Evolutionary conservation across 1,140 invertebrate genomes (phyloP).

Genomic region (Calycopis cecrops): DNA sequence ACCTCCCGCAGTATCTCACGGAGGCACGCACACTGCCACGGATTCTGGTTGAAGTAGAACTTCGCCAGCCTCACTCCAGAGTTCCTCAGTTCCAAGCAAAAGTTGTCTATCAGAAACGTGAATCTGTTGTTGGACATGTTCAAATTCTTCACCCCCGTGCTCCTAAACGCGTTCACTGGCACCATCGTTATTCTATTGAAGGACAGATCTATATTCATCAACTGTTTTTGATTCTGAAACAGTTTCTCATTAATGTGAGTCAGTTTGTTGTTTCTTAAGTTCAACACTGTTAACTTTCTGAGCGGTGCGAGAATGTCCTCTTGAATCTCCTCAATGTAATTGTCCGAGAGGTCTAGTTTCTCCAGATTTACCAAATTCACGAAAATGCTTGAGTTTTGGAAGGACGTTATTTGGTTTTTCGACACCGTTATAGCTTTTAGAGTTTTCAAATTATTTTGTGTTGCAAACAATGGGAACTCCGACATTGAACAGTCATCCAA

Average conservation of each 20-base stretch:
- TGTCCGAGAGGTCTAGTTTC: constrained; percentile 40
- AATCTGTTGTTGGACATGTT: constrained; percentile 50
- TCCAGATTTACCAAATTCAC: constrained; percentile 31
- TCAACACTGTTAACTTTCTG: constrained; percentile 41
- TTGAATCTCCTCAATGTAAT: constrained; percentile 40
- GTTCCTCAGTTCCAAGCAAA: constrained; percentile 51
- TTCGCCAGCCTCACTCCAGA: constrained; percentile 44
- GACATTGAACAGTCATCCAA: constrained; percentile 44
- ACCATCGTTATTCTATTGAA: constrained; percentile 42
- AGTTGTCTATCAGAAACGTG: constrained; percentile 55
- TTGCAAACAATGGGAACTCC: constrained; percentile 43
- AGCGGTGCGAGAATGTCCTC: constrained; percentile 39
- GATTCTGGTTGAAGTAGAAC: constrained; percentile 58
- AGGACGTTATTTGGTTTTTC: constrained; percentile 38
- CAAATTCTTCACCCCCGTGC: constrained; percentile 40
- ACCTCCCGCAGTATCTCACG: constrained; percentile 47
- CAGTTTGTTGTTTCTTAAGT: constrained; percentile 44
- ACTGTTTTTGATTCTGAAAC: constrained; percentile 40
- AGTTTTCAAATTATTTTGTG: constrained; percentile 35
- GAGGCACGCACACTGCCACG: constrained; percentile 60
- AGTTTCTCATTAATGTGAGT: constrained; percentile 39
- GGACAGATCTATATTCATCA: constrained; percentile 45
- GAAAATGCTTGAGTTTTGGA: constrained; percentile 32
- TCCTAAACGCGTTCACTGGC: constrained; percentile 45
- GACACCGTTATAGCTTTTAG: constrained; percentile 42